Evolutionary conservation across 2,797 vertebrate species (phyloP).

Genomic region (Spinus pinus): DNA sequence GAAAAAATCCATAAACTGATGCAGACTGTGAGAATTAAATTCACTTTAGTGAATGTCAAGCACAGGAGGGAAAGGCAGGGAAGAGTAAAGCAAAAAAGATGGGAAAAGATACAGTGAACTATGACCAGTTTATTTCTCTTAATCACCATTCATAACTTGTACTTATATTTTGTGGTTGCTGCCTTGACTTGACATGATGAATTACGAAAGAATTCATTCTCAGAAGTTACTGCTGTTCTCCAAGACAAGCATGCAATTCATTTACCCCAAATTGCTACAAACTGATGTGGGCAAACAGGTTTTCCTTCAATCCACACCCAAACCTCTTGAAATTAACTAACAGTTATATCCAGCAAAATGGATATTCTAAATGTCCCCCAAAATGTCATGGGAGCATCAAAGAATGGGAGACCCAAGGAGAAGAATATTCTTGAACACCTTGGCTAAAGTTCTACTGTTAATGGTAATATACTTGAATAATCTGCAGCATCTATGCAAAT

Average conservation of each 20-base stretch:
- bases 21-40: not conserved
- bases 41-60: not conserved
- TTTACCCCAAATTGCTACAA: not conserved
- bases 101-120: not conserved
- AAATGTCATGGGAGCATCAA: not conserved
- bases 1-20: not conserved
- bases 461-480: not conserved
- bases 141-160: not conserved
- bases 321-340: not conserved
- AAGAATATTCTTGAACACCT: not conserved
- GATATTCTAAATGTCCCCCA: not conserved
- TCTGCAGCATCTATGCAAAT: not conserved
- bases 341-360: not conserved
- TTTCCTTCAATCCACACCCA: not conserved
- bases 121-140: not conserved
- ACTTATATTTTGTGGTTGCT: not conserved
- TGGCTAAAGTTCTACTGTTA: not conserved
- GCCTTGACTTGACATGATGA: not conserved
- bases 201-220: not conserved
- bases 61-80: fast-evolving
- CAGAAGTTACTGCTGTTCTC: not conserved
- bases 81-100: not conserved
- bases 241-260: not conserved
- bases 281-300: not conserved
- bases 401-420: not conserved